These are phyloP conservation scores for Biston betularia DNA, from an alignment of 2,888 invertebrate genomes.

Conservation along the genomic window DNA sequence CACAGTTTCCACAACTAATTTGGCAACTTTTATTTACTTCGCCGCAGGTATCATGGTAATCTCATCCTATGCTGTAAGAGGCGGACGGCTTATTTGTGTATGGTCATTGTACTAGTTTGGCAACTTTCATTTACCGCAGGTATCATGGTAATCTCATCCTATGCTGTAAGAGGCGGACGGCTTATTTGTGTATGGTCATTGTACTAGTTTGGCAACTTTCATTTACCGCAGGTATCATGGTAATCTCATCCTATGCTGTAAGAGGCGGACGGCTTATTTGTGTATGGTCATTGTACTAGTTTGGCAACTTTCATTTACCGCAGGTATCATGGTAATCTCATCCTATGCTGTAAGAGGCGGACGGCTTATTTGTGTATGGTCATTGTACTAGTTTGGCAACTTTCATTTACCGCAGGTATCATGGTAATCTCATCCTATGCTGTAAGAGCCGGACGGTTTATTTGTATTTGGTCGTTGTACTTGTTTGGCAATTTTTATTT, in stretches of 20 bases:
- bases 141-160: no score
- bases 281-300: not conserved
- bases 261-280: constrained; percentile 1
- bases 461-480: not conserved
- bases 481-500: no score
- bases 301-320: no score
- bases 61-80: constrained; percentile 14
- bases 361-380: no score
- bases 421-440: constrained; percentile 28
- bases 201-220: constrained; percentile 50
- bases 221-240: constrained; percentile 43
- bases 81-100: not conserved
- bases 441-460: not conserved
- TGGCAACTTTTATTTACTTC: constrained; percentile 48
- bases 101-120: not conserved
- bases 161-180: no score
- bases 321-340: no score
- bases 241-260: constrained; percentile 15
- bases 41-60: constrained; percentile 40
- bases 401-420: constrained; percentile 45
- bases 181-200: no score
- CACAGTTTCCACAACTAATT: constrained; percentile 46
- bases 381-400: constrained; percentile 47
- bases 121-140: no score
- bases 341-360: no score